Percentiles rank a stretch among this genome's conserved stretches.
These are phyloP conservation scores for Hozukius guyotensis DNA, from an alignment of 2,797 vertebrate genomes.

Conservation along the genomic window DNA sequence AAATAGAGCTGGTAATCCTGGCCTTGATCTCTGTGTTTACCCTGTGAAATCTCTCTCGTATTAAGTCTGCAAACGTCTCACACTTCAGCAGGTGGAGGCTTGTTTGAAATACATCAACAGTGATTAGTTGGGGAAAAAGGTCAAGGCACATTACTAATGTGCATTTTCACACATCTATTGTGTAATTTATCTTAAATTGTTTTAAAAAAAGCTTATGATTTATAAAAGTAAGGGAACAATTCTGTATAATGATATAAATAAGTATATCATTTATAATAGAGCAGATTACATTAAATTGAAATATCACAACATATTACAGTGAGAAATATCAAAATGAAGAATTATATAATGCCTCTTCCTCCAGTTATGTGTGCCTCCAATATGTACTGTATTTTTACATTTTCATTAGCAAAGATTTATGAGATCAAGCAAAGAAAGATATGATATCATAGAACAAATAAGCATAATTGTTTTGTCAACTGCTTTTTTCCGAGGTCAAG, in stretches of 20 bases:
- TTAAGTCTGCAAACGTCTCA: conserved; percentile 24
- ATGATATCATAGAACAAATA: neutral
- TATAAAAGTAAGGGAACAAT: neutral
- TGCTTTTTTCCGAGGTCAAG: too few relatives aligned
- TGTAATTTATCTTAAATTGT: neutral
- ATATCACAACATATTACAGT: neutral
- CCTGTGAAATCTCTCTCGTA: conserved; percentile 2
- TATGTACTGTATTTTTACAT: neutral
- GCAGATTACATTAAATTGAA: neutral
- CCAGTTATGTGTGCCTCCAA: neutral
- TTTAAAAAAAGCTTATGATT: neutral
- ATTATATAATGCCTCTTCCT: neutral
- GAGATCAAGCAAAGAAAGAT: neutral
- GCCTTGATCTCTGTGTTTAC: conserved; percentile 34
- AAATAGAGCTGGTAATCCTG: conserved; percentile 49
- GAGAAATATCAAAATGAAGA: neutral
- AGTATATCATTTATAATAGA: neutral
- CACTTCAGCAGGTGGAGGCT: conserved; percentile 14
- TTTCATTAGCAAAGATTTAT: neutral
- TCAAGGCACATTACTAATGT: neutral
- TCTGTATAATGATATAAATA: neutral
- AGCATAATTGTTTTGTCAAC: neutral
- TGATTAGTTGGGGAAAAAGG: neutral
- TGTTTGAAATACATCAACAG: conserved; percentile 21
- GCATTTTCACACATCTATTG: fast-evolving